Evolutionary conservation across 1,140 invertebrate species (phyloP), one percentile per base, ranked within the genome.

Genomic region (Drosophila bipectinata): DNA sequence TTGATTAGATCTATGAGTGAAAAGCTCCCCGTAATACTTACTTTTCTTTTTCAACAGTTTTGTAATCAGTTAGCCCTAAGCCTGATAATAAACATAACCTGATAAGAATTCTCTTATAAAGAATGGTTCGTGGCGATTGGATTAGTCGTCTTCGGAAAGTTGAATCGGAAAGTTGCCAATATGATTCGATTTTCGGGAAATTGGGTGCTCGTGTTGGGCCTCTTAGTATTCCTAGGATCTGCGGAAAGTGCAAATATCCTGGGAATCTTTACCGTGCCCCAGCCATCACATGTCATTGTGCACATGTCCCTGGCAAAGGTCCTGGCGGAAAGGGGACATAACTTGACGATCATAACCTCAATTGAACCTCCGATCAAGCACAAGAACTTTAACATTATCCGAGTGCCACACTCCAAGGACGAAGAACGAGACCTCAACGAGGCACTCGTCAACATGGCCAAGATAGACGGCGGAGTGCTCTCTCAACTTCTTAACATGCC

Each of bases 321-420:
- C 39, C 39, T 44, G 39, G 39, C 39, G n/a, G 39, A 44, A 18
- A 44, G 15, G 39, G 39, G 39, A 44, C 39, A 44, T 14, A 44
- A 44, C 39, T 5, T 44, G 14, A 44, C 39, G 8, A 44, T 44
- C 8, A 18, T 44, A 18, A 44, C 39, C 4, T 15, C 39, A 0
- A 44, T 44, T 10, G 39, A 14, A 1, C 15, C 39, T 15, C 39
- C 39, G 4, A 14, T 41, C 4, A 15, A 44, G 10, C 39, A 44
- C 39, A 44, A 44, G 39, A 44, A 44, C 14, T 44, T 44, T 1
- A 44, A 44, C 39, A 44, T 44, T 2, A 44, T 44, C n/a, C 39
- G n/a, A 44, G 39, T 18, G 14, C 39, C 39, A 8, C 39, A 14
- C 14, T 15, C 39, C 5, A 15, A 44, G 39, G 39, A 44, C 39